phyloP scores from a whole-genome alignment of 2,888 invertebrate species.

The Lasioglossum villosulum region DNA sequence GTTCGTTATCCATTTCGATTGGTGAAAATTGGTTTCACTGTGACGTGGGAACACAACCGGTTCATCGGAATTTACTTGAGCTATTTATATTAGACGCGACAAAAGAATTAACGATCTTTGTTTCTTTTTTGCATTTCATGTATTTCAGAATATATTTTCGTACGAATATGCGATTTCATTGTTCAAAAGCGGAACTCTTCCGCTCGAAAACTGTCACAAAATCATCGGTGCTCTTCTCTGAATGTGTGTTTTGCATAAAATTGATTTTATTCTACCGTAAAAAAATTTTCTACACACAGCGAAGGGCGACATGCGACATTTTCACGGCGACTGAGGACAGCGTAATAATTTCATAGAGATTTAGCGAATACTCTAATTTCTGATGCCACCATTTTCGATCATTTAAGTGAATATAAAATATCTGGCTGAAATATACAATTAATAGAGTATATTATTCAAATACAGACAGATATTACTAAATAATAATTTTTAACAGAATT shows the following conservation, averaged over 20 bases:
- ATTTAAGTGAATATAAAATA: not conserved
- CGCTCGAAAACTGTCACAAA: not conserved
- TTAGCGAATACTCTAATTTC: not conserved
- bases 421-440: not conserved
- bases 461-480: not conserved
- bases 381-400: not conserved
- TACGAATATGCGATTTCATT: constrained; percentile 4
- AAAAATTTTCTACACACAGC: not conserved
- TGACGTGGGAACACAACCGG: not conserved
- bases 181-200: not conserved
- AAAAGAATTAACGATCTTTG: not conserved
- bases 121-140: not conserved
- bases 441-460: not conserved
- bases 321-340: not conserved
- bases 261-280: not conserved
- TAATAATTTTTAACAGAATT: not conserved
- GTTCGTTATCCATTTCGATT: not conserved
- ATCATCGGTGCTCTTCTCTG: not conserved
- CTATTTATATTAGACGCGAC: not conserved
- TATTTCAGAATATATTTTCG: not conserved
- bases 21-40: not conserved
- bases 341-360: constrained; percentile 5
- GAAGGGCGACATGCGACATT: not conserved
- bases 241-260: constrained; percentile 11
- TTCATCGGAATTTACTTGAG: not conserved